Evolutionary conservation across 2,888 invertebrate species (phyloP).

Genomic region (Latrodectus hesperus): DNA sequence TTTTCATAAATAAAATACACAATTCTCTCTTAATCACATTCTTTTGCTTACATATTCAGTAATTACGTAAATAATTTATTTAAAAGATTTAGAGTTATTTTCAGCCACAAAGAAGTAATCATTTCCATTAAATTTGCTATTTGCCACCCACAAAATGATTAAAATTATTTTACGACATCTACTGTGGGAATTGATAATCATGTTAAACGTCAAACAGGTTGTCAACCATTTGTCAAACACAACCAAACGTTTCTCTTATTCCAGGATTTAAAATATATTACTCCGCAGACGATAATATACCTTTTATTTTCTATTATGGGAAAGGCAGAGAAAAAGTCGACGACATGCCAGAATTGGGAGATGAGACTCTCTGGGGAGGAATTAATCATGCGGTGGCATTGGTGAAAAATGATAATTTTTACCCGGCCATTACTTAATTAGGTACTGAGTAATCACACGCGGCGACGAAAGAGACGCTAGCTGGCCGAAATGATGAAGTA

Average conservation of each 20-base stretch:
- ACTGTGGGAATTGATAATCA: too few species aligned
- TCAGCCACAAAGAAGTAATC: too few species aligned
- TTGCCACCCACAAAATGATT: too few species aligned
- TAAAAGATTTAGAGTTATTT: too few species aligned
- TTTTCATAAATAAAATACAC: too few species aligned
- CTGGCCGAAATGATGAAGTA: conserved; percentile 45
- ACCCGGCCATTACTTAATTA: conserved; percentile 68
- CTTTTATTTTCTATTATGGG: not conserved
- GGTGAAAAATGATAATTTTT: conserved; percentile 67
- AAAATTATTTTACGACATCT: too few species aligned
- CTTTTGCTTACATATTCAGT: too few species aligned
- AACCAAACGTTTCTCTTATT: not conserved
- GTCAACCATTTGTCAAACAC: not conserved
- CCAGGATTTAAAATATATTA: not conserved
- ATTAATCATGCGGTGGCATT: conserved; percentile 60
- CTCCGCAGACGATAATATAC: conserved; percentile 2
- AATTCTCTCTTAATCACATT: too few species aligned
- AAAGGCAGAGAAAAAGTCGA: conserved; percentile 22
- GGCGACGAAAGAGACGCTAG: conserved; percentile 43
- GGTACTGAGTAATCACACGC: conserved; percentile 56
- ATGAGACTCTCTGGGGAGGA: conserved; percentile 36
- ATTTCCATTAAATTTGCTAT: too few species aligned
- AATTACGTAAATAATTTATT: too few species aligned
- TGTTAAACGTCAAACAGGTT: not conserved
- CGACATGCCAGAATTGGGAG: conserved; percentile 28